Evolutionary conservation across 2,888 invertebrate genomes (phyloP).

Genomic region (Tenodera sinensis): DNA sequence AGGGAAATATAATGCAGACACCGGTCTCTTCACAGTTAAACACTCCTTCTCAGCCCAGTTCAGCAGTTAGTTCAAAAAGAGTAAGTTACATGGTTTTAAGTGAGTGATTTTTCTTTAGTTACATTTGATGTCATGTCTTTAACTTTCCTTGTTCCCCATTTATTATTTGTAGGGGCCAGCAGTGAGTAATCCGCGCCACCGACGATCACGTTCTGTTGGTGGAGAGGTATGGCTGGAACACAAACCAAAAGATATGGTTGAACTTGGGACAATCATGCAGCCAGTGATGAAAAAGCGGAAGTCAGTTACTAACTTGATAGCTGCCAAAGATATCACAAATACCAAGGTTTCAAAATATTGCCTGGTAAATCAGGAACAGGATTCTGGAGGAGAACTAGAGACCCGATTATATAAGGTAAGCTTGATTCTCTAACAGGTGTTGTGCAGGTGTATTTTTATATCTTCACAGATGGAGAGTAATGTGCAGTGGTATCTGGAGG

Average conservation of each 20-base stretch:
- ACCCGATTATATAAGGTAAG: constrained; percentile 83
- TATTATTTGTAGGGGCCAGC: constrained; percentile 2
- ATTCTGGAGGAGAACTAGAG: constrained; percentile 88
- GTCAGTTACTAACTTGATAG: constrained; percentile 77
- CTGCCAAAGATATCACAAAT: constrained; percentile 70
- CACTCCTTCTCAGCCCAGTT: not conserved
- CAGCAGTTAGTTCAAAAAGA: not conserved
- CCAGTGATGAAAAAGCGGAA: constrained; percentile 78
- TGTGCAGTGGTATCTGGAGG: no score
- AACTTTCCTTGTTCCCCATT: not conserved
- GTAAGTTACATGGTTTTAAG: not conserved
- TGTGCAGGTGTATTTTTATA: no score
- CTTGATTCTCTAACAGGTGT: not conserved
- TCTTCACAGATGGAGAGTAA: no score
- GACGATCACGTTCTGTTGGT: constrained; percentile 78
- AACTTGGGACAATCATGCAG: constrained; percentile 85
- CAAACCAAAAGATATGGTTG: constrained; percentile 72
- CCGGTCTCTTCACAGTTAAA: not conserved
- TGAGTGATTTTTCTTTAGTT: not conserved
- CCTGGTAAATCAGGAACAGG: constrained; percentile 86
- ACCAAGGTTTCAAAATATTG: constrained; percentile 81
- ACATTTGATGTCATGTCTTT: not conserved
- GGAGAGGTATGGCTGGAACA: constrained; percentile 82
- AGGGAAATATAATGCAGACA: not conserved
- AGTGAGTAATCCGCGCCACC: constrained; percentile 61